Evolutionary conservation across 2,113 vertebrate species (phyloP), one percentile per base, ranked within the genome.

Genomic region (Dascyllus trimaculatus): DNA sequence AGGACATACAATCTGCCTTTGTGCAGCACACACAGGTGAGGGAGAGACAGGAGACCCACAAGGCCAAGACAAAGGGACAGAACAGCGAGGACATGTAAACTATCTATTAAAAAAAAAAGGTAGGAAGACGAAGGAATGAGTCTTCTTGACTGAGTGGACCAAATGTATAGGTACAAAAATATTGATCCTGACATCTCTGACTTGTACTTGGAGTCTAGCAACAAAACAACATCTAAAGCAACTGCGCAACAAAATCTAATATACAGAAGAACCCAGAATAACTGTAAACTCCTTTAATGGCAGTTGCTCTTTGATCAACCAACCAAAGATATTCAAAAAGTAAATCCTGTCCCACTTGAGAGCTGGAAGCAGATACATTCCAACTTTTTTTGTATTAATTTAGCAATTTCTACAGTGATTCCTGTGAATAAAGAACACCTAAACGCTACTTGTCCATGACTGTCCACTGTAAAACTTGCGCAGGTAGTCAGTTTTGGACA

Each of bases 131-230:
- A 69, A 51, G 29, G 9, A 17, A 35, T 24, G 29, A 11, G 19
- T 56, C 54, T 52, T 70, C 21, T 75, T 78, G 56, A 65, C 43
- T 43, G 70, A 13, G 11, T 48, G 61, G 26, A 26, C 22, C 22
- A 69, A 24, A 49, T 54, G 21, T 32, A 63, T 66, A 80, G 38
- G 51, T 18, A 67, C 63, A 79, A 52, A 77, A 74, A 48, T 78
- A 81, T 68, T 57, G 54, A 81, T 76, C 48, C 25, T 45, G 59
- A 35, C 38, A 43, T 15, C 32, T 77, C 13, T 67, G 65, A 80
- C 26, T 2, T 51, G 35, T 45, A 5, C 25, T 60, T 9, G 18
- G 54, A 60, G 29, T 66, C 51, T 43, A 15, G 7, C 17, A 72
- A 51, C 61, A 13, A 68, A 49, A 71, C 57, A 17, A 60, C 3